Conservation (phyloP, 2,888 invertebrate species). For the Parapristionchus giblindavisi region DNA sequence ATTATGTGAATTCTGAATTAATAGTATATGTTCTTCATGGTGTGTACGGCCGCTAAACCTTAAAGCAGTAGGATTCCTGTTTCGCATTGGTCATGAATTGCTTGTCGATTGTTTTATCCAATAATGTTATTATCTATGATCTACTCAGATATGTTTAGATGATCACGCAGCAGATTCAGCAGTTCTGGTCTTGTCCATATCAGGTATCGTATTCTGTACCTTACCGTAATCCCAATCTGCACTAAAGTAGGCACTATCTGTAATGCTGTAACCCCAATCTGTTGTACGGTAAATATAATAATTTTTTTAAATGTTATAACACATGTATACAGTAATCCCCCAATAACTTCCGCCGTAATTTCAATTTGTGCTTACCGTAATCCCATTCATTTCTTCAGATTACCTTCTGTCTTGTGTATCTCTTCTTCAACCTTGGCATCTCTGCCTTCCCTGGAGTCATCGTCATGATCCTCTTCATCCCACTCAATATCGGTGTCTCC, state of each 20-base stretch:
- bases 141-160: too few species aligned
- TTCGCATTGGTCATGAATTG: too few species aligned
- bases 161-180: conserved; percentile 69
- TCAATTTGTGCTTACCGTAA: neutral
- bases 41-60: too few species aligned
- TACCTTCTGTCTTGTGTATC: conserved; percentile 67
- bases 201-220: conserved; percentile 54
- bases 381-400: conserved; percentile 48
- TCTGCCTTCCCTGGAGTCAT: conserved; percentile 90
- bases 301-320: neutral
- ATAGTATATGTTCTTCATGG: neutral
- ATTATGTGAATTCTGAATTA: neutral
- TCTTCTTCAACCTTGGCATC: conserved; percentile 75
- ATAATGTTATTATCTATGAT: too few species aligned
- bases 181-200: conserved; percentile 70
- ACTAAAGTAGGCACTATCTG: neutral
- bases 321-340: neutral
- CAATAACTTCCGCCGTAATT: neutral
- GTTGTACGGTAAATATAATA: neutral
- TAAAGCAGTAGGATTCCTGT: too few species aligned
- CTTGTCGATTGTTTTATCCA: too few species aligned
- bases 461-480: conserved; percentile 89
- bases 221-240: neutral
- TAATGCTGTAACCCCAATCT: neutral
- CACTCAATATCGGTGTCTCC: conserved; percentile 61